Evolutionary conservation across 2,113 vertebrate species (phyloP).

Genomic region (Beaufortia kweichowensis): DNA sequence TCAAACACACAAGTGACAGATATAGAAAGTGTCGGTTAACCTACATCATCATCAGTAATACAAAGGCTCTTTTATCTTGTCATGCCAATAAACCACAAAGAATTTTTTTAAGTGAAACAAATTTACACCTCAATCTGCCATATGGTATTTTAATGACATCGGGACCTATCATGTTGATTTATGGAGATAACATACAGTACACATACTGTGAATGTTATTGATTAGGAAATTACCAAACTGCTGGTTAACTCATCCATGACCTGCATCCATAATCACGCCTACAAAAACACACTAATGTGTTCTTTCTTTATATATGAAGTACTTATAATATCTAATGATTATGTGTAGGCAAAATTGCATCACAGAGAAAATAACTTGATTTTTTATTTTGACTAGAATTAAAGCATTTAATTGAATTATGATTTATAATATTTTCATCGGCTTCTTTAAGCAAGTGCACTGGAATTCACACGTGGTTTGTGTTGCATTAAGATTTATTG

Average conservation of each 20-base stretch:
- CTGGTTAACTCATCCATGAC: conserved; percentile 1
- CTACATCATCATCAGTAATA: conserved; percentile 1
- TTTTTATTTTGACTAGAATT: no score
- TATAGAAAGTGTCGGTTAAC: background rate
- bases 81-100: background rate
- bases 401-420: background rate
- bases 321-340: background rate
- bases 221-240: background rate
- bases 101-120: background rate
- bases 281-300: background rate
- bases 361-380: conserved; percentile 4
- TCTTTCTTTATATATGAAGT: background rate
- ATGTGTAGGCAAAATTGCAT: background rate
- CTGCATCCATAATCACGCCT: background rate
- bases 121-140: background rate
- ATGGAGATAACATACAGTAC: conserved; percentile 1
- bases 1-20: background rate
- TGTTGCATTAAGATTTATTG: background rate
- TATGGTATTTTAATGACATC: background rate
- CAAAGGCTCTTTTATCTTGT: conserved; percentile 16
- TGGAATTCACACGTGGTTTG: background rate
- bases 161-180: conserved; percentile 8
- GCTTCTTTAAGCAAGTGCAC: background rate
- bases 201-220: background rate
- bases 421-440: background rate